Conservation (phyloP, 2,797 vertebrate species). For the Myoxocephalus aenaeus region DNA sequence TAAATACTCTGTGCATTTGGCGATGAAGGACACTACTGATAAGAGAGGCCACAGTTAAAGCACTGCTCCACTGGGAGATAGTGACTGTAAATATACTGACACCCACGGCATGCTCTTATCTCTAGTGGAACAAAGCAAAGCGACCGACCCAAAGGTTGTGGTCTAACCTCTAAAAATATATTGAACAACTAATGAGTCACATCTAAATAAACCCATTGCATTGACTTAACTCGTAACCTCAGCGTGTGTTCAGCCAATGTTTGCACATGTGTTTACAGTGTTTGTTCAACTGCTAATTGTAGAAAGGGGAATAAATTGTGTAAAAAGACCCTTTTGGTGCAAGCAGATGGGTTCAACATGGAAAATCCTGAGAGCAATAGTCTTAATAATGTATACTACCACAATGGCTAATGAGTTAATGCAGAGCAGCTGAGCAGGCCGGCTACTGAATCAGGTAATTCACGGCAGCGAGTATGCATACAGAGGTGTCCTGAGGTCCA, state of each 20-base stretch:
- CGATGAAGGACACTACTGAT: slow-evolving; percentile 35
- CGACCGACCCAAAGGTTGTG: slow-evolving; percentile 37
- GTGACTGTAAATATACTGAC: slow-evolving; percentile 47
- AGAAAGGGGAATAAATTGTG: neutral
- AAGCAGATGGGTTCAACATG: neutral
- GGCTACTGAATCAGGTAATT: neutral
- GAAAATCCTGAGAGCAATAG: neutral
- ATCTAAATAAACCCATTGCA: slow-evolving; percentile 5
- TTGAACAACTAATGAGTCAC: slow-evolving; percentile 6
- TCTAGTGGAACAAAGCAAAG: slow-evolving; percentile 32
- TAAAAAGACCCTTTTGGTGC: neutral
- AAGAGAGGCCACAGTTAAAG: slow-evolving; percentile 49
- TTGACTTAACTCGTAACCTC: neutral
- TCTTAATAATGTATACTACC: neutral
- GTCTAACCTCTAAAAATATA: slow-evolving; percentile 10
- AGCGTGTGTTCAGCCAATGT: neutral
- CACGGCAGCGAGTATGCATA: neutral
- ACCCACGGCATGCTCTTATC: slow-evolving; percentile 42
- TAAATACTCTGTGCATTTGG: slow-evolving; percentile 44
- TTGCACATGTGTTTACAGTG: neutral
- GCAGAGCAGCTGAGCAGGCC: neutral
- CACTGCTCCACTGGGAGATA: slow-evolving; percentile 32
- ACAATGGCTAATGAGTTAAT: neutral
- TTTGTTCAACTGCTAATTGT: neutral
- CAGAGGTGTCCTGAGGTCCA: neutral